Base-by-base conservation (phyloP, 2,888 invertebrate species). In the Cosmia trapezina region DNA sequence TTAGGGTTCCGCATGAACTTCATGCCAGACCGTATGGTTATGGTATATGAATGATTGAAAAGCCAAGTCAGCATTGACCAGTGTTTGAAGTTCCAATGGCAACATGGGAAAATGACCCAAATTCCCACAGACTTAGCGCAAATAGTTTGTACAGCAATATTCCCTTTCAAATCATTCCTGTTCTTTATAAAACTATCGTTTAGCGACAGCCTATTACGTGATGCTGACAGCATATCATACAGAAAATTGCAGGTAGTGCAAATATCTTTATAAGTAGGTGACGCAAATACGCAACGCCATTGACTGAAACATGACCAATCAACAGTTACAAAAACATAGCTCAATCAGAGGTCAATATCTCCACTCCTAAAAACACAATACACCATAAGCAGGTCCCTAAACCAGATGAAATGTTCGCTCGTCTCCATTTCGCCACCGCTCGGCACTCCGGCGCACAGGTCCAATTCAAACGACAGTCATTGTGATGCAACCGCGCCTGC, bases 401-500 rank as follows among this genome's bases (percentile, higher is more conserved):
- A 63, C 54, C 57, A 76, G 76, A 83, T 73, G 79, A 81, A 81
- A 86, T 70, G 62, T 72, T 80, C 59, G 81, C 60, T 80, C 75
- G 70, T 73, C 76, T 80, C 61, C 69, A 76, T 88, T 90, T 87
- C 89, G 84, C 83, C 89, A 90, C 81, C 72, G 81, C 80, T 51
- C 75, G 68, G 85, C 84, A 81, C 81, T 70, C 65, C 63, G 19
- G 80, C 77, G 78, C 78, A 41, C 41, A 85, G 86, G 84, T 86
- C 89, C 86, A 88, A 88, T 90, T 90, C 87, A 87, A 86, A 89
- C 85, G 87, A 84, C 73, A 83, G 67, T 76, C 77, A 82, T 87
- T 87, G 86, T 89, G 87, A 84, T 72, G 89, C 81, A 88, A 89
- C 73, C 71, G 76, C 73, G 61, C 60, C 85, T 65, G 84, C 89